A percentile compares a stretch with the other conserved stretches of the same genome.
Conservation (phyloP, 2,888 invertebrate species). For the Tridacna gigas region DNA sequence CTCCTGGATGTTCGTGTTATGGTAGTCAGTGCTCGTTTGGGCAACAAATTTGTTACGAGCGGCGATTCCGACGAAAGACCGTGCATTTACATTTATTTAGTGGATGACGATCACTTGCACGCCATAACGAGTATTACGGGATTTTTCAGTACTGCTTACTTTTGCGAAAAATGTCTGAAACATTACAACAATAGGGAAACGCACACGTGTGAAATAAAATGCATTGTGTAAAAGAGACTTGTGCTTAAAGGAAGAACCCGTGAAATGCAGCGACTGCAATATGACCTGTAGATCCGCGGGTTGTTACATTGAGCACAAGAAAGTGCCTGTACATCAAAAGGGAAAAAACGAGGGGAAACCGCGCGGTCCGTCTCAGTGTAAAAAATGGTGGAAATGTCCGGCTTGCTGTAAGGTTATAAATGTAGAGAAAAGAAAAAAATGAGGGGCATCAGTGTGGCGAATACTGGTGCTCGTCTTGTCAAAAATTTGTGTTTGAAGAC, state of each 20-base stretch:
- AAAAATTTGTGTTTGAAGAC: constrained; percentile 30
- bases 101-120: constrained; percentile 44
- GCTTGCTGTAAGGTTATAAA: constrained; percentile 35
- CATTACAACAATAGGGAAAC: constrained; percentile 27
- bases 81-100: constrained; percentile 47
- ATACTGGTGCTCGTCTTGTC: constrained; percentile 29
- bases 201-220: constrained; percentile 22
- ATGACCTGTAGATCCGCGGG: constrained; percentile 34
- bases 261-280: constrained; percentile 34
- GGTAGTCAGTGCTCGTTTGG: no score
- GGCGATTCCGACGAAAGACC: constrained; percentile 25
- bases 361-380: constrained; percentile 26
- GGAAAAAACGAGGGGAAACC: constrained; percentile 30
- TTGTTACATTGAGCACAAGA: constrained; percentile 18
- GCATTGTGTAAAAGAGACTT: constrained; percentile 35
- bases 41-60: constrained; percentile 38
- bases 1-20: constrained; percentile 35
- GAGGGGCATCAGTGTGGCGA: constrained; percentile 40
- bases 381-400: constrained; percentile 46
- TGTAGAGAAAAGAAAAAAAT: constrained; percentile 15
- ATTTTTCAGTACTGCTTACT: constrained; percentile 40
- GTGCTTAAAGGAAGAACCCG: constrained; percentile 26
- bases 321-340: constrained; percentile 19
- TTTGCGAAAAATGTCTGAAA: no score
- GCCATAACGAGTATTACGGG: constrained; percentile 43